A percentile compares a stretch with the other conserved stretches of the same genome.
These are phyloP conservation scores for Mionectes macconnelli DNA, from an alignment of 2,113 vertebrate genomes.

Conservation along the genomic window DNA sequence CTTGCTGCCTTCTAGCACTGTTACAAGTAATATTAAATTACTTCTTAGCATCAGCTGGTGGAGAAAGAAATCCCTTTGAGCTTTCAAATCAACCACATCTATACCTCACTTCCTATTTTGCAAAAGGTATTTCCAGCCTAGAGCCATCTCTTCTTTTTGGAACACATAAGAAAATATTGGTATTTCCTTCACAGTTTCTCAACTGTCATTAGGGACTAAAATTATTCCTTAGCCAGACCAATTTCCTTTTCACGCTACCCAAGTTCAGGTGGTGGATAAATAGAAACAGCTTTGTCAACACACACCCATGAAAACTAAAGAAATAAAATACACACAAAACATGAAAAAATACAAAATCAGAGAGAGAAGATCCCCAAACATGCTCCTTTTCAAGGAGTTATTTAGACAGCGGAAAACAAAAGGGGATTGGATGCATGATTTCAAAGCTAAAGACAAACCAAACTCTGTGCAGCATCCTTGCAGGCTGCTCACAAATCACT, in stretches of 20 bases:
- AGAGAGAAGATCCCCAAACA: neutral
- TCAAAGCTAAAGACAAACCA: neutral
- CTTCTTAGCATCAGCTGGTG: neutral
- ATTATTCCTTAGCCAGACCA: neutral
- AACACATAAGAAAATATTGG: neutral
- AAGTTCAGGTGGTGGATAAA: conserved; percentile 21
- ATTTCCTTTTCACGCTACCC: conserved; percentile 12
- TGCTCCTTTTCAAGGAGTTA: neutral
- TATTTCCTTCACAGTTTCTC: neutral
- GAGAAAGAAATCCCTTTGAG: neutral
- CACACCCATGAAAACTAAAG: neutral
- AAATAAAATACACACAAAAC: neutral
- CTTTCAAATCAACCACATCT: neutral
- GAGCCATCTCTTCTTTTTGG: neutral
- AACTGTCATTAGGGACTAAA: neutral
- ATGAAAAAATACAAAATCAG: neutral
- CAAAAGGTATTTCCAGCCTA: neutral
- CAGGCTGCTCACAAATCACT: neutral
- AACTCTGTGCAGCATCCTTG: neutral
- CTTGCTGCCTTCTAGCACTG: neutral
- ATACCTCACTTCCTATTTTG: neutral
- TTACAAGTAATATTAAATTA: neutral
- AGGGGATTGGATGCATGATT: neutral
- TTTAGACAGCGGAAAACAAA: neutral
- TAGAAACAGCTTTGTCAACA: conserved; percentile 36